A percentile compares a stretch with the other conserved stretches of the same genome.
Conservation (phyloP, 1,140 invertebrate species). For the Drosophila sulfurigaster region DNA sequence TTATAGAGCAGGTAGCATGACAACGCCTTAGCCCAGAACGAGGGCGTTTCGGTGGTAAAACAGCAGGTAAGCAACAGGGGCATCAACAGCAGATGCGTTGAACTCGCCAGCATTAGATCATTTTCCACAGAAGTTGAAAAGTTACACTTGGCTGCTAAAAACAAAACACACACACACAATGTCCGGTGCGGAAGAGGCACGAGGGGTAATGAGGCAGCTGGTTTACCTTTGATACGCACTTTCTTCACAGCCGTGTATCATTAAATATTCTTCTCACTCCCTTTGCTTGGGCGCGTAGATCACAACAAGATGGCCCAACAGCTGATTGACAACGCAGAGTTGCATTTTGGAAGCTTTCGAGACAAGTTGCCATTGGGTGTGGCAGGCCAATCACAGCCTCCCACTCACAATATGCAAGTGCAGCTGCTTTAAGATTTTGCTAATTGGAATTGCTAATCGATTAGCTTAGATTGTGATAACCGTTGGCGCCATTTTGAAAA, state of each 20-base stretch:
- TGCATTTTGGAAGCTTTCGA: conserved; percentile 16
- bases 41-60: conserved; percentile 4
- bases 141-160: conserved; percentile 1
- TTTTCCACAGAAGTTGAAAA: not conserved
- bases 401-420: not conserved
- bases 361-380: conserved; percentile 19
- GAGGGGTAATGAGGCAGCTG: not conserved
- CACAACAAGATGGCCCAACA: conserved; percentile 1
- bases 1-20: conserved; percentile 17
- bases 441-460: conserved; percentile 13
- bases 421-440: conserved; percentile 18
- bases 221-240: not conserved
- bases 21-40: not conserved
- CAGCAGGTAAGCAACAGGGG: conserved; percentile 15
- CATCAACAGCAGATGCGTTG: not conserved
- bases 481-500: conserved; percentile 27
- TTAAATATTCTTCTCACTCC: conserved; percentile 3
- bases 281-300: not conserved
- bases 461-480: conserved; percentile 4
- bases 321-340: conserved; percentile 44
- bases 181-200: conserved; percentile 17
- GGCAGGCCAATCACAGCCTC: conserved; percentile 37
- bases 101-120: not conserved
- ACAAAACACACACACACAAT: not conserved
- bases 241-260: not conserved